These are phyloP conservation scores for Antheraea mylitta DNA, from an alignment of 1,140 invertebrate genomes.

Conservation along the genomic window DNA sequence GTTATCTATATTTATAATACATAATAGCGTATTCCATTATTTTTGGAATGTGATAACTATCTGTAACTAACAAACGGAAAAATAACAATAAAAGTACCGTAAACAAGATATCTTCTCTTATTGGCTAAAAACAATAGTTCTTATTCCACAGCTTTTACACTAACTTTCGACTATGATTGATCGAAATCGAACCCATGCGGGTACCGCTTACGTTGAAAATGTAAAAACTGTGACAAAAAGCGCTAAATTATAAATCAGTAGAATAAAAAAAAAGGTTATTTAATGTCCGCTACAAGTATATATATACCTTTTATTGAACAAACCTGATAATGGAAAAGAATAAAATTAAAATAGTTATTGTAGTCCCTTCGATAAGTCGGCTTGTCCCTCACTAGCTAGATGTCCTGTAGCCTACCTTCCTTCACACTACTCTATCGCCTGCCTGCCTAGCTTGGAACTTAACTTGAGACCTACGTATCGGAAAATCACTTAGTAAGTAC, in stretches of 20 bases:
- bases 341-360: constrained; percentile 32
- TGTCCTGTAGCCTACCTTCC: constrained; percentile 52
- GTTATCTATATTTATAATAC: background rate
- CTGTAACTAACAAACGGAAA: constrained; percentile 20
- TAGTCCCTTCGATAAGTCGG: constrained; percentile 53
- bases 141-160: constrained; percentile 61
- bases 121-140: constrained; percentile 37
- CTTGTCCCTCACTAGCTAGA: constrained; percentile 65
- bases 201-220: constrained; percentile 16
- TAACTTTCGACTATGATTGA: constrained; percentile 17
- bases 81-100: constrained; percentile 20
- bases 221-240: constrained; percentile 56
- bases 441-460: constrained; percentile 72
- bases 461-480: constrained; percentile 71
- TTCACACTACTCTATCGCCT: constrained; percentile 53
- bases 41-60: constrained; percentile 39
- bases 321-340: constrained; percentile 39
- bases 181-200: constrained; percentile 13
- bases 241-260: constrained; percentile 42
- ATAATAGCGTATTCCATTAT: constrained; percentile 14
- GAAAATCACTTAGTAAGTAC: constrained; percentile 49
- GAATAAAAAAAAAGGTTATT: constrained; percentile 36
- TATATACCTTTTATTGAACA: constrained; percentile 58
- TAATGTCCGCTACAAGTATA: constrained; percentile 32
- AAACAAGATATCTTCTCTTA: constrained; percentile 38